Evolutionary conservation across 2,797 vertebrate species (phyloP), one percentile per base, ranked within the genome.

Genomic region (Triplophysa bombifrons): DNA sequence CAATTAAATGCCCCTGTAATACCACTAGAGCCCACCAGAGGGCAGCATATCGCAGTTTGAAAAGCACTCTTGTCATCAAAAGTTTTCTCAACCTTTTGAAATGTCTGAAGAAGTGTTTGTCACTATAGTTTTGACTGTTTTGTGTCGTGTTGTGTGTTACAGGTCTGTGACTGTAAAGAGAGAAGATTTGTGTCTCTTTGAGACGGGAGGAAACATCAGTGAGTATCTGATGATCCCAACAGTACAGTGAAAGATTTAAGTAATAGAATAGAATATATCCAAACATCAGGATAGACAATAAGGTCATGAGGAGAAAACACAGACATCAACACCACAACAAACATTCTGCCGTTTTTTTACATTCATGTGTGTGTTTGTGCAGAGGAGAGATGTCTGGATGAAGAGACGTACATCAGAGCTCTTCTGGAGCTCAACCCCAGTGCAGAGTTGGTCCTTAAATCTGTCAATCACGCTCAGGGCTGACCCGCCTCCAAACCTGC

Each of bases 391-490:
- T 98, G 96, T 83, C 93, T 99, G 2, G 94, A 98, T 74, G 93
- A 91, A 8, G 93, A 96, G 67, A 95, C 98, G 0, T 96, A 95
- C 72, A 98, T 99, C 97, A 98, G 96, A 88, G 96, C 97, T 88
- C 92, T 99, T 0, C 90, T 94, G 87, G 94, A 97, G 83, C 91
- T 99, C 78, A 99, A 99, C 89, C 98, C 98, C 0, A 90, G 92
- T 71, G 98, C 98, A 1, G 98, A 99, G 78, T 99, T 96, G 97
- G 93, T 99, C 90, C 97, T 99, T 88, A 98, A 94, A 89, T 60
- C 89, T 3, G 93, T 89, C 65, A 92, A 93, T 46, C 88, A 84
- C 68, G 94, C 90, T 92, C 73, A 27, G 58, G 25, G 12, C 3
- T 60, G 58, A 60, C 53, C 44, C 53, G 0, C 44, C 16, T 1